Percentiles rank a stretch among this genome's conserved stretches.
Conservation (phyloP, 2,113 vertebrate genomes). For the Sterrhoptilus dennistouni region DNA sequence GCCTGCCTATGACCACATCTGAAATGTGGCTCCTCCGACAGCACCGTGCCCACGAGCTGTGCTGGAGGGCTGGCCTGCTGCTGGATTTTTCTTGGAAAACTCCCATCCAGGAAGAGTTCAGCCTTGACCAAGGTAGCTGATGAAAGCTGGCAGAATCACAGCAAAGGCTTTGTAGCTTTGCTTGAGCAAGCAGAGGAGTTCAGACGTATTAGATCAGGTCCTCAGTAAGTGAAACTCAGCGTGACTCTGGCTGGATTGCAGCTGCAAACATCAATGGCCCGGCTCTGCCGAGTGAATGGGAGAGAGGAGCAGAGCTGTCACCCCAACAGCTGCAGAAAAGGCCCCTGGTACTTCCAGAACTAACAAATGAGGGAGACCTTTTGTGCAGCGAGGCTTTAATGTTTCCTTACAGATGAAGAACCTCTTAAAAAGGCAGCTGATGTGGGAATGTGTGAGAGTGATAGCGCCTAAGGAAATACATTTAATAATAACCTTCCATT, state of each 20-base stretch:
- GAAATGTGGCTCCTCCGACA: neutral
- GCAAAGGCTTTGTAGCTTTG: constrained; percentile 33
- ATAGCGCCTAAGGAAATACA: neutral
- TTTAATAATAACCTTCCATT: neutral
- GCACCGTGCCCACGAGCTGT: neutral
- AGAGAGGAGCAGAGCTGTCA: neutral
- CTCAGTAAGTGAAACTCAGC: neutral
- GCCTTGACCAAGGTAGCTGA: neutral
- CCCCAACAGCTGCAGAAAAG: neutral
- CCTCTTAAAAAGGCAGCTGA: neutral
- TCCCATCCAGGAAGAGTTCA: constrained; percentile 10
- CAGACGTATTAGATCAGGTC: neutral
- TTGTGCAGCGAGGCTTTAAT: neutral
- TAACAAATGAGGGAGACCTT: neutral
- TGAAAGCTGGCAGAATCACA: constrained; percentile 39
- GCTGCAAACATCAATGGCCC: neutral
- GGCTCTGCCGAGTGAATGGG: neutral
- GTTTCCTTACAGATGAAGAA: neutral
- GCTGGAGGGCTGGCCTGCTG: neutral
- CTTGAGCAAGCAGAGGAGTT: constrained; percentile 11
- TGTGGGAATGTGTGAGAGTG: neutral
- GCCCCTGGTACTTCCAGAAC: neutral
- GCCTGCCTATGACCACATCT: constrained; percentile 63
- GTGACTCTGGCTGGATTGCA: neutral
- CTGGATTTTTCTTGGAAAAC: constrained; percentile 52